phyloP scores from a whole-genome alignment of 2,113 vertebrate species.

The Colossoma macropomum region DNA sequence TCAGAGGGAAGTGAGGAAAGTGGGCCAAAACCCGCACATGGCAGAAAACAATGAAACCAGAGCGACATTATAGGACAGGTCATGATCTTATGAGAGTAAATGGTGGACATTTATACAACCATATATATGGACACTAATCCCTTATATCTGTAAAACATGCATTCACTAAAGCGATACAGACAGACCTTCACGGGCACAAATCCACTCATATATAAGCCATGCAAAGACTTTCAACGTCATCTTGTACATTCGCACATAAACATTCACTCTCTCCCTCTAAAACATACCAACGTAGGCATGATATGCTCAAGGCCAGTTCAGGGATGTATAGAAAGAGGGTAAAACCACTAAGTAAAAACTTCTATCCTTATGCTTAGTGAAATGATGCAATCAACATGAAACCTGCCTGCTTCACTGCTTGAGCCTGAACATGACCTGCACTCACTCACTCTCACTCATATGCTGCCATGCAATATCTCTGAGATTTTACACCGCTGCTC shows the following conservation, averaged over 20 bases:
- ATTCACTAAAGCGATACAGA: background rate
- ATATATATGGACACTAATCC: background rate
- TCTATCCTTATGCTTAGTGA: constrained; percentile 34
- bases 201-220: background rate
- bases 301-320: background rate
- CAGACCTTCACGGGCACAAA: background rate
- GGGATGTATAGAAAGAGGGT: constrained; percentile 8
- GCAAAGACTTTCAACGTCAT: too few relatives aligned
- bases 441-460: background rate
- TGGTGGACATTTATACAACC: background rate
- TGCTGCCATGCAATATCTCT: background rate
- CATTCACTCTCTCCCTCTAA: too few relatives aligned
- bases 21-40: constrained; percentile 16
- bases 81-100: background rate
- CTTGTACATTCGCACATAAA: too few relatives aligned
- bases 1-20: constrained; percentile 39
- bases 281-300: background rate
- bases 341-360: constrained; percentile 14
- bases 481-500: background rate
- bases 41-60: constrained; percentile 23
- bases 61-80: constrained; percentile 32
- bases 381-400: constrained; percentile 56
- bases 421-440: background rate
- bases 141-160: background rate
- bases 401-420: constrained; percentile 20